Conservation (phyloP, 2,888 invertebrate genomes). For the Lithophane leautieri region DNA sequence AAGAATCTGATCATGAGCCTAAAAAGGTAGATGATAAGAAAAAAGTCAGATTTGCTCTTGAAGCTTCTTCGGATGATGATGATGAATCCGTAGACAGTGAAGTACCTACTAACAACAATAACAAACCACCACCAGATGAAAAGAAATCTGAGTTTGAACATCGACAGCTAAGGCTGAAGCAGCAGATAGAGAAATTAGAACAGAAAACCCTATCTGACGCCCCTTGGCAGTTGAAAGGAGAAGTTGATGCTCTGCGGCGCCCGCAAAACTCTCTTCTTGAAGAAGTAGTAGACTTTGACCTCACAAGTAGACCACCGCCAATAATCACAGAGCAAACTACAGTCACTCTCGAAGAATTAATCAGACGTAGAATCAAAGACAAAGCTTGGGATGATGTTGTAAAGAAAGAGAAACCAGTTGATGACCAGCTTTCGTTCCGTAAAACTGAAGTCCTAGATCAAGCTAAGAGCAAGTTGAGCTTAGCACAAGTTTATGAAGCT, state of each 20-base stretch:
- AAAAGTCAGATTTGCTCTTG: conserved; percentile 77
- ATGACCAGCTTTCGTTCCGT: conserved; percentile 95
- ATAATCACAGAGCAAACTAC: conserved; percentile 98
- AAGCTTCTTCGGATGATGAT: conserved; percentile 70
- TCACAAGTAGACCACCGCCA: conserved; percentile 95
- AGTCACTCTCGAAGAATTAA: conserved; percentile 96
- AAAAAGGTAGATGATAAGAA: conserved; percentile 71
- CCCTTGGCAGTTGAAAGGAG: conserved; percentile 98
- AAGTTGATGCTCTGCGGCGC: conserved; percentile 94
- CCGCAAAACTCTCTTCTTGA: conserved; percentile 98
- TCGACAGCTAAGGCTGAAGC: conserved; percentile 93
- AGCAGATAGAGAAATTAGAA: conserved; percentile 93
- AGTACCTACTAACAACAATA: conserved; percentile 59
- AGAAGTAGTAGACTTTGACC: conserved; percentile 97
- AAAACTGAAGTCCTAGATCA: conserved; percentile 97
- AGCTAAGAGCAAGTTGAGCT: conserved; percentile 97
- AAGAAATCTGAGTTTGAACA: conserved; percentile 93
- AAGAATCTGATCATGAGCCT: conserved; percentile 60
- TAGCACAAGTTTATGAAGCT: conserved; percentile 98
- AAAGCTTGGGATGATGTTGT: conserved; percentile 98
- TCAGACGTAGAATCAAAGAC: conserved; percentile 97
- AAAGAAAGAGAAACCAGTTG: conserved; percentile 95
- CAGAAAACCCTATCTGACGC: conserved; percentile 94
- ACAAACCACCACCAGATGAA: conserved; percentile 67
- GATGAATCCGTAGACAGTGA: conserved; percentile 75